Evolutionary conservation across 1,140 invertebrate genomes (phyloP).

Genomic region (Drosophila tsacasi): DNA sequence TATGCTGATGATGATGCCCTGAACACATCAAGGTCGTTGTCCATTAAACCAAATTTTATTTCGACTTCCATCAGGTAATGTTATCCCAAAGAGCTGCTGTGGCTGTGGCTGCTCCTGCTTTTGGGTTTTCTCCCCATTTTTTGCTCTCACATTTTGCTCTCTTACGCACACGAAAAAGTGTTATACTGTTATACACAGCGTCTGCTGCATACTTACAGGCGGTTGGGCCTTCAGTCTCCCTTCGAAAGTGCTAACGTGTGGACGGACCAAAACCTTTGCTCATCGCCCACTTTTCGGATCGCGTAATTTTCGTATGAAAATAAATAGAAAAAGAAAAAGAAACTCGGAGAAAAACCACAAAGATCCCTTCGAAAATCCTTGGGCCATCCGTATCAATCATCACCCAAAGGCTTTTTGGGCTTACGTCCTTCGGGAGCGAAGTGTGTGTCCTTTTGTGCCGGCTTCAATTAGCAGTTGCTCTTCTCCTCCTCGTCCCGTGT

Average conservation of each 20-base stretch:
- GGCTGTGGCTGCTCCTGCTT: neutral
- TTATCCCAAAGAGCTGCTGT: conserved; percentile 27
- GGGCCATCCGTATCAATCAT: conserved; percentile 43
- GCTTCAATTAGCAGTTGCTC: conserved; percentile 64
- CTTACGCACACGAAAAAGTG: conserved; percentile 3
- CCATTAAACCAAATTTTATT: conserved; percentile 50
- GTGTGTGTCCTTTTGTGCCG: conserved; percentile 39
- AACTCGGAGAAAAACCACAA: conserved; percentile 3
- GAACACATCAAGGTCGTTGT: conserved; percentile 34
- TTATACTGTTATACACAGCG: conserved; percentile 40
- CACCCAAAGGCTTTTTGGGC: conserved; percentile 36
- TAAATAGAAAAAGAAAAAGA: conserved; percentile 7
- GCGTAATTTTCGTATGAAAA: conserved; percentile 35
- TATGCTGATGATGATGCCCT: conserved; percentile 41
- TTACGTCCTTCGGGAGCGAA: conserved; percentile 8
- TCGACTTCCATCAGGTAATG: conserved; percentile 37
- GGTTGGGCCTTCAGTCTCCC: conserved; percentile 63
- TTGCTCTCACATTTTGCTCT: conserved; percentile 15
- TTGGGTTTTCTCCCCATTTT: neutral
- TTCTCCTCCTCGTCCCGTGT: neutral
- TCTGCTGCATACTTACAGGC: conserved; percentile 72
- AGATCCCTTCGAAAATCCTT: conserved; percentile 19
- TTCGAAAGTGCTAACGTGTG: conserved; percentile 68
- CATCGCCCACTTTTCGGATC: conserved; percentile 16
- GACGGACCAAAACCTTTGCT: conserved; percentile 35